Evolutionary conservation across 2,797 vertebrate genomes (phyloP).

Genomic region (Chromis chromis): DNA sequence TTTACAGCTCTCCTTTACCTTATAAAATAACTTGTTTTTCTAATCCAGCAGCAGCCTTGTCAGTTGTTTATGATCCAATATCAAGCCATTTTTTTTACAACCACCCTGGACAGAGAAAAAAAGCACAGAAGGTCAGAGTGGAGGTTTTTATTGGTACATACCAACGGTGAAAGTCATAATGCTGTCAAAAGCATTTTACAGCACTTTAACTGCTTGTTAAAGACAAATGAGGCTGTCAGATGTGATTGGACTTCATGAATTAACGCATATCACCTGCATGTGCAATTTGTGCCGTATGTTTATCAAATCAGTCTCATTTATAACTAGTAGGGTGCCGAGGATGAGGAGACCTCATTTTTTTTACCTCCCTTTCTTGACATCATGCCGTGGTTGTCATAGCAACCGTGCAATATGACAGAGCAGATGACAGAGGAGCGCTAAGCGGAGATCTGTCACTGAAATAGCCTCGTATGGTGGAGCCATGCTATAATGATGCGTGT

Average conservation of each 20-base stretch:
- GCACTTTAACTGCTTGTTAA: constrained; percentile 69
- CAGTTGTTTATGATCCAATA: constrained; percentile 80
- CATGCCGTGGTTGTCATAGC: constrained; percentile 87
- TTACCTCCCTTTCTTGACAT: constrained; percentile 62
- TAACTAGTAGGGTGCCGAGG: constrained; percentile 42
- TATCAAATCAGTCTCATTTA: constrained; percentile 53
- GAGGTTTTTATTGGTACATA: constrained; percentile 70
- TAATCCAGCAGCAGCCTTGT: constrained; percentile 62
- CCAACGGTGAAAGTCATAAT: constrained; percentile 58
- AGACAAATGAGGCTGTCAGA: constrained; percentile 51
- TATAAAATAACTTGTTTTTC: constrained; percentile 63
- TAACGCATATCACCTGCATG: constrained; percentile 5
- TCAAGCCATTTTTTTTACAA: constrained; percentile 65
- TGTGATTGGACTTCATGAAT: constrained; percentile 33
- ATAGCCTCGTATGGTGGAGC: constrained; percentile 65
- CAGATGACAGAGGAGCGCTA: constrained; percentile 87
- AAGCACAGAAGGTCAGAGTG: constrained; percentile 66
- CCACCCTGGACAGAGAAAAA: constrained; percentile 26
- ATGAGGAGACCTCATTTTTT: constrained; percentile 41
- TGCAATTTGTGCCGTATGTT: constrained; percentile 6
- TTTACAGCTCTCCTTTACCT: constrained; percentile 62
- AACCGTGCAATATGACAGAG: constrained; percentile 90
- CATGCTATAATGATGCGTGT: constrained; percentile 62
- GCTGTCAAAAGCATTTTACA: constrained; percentile 70
- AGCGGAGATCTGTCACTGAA: constrained; percentile 82